These are phyloP conservation scores for Phalacrocorax aristotelis DNA, from an alignment of 2,113 vertebrate genomes.

Conservation along the genomic window DNA sequence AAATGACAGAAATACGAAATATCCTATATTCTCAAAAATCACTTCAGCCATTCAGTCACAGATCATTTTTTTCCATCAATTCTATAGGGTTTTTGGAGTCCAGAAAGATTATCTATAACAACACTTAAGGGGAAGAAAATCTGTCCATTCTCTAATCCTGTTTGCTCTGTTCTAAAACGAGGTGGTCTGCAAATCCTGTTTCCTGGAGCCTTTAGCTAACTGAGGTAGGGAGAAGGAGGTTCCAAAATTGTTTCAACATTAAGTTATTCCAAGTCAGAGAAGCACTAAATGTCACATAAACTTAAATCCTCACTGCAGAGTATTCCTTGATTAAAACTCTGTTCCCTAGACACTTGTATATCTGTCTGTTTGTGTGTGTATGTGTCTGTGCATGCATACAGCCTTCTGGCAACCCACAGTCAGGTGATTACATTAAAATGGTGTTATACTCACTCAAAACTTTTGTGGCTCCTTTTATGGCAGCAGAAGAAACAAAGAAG, in stretches of 20 bases:
- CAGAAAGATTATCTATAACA: not conserved
- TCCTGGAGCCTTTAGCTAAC: not conserved
- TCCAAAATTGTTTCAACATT: not conserved
- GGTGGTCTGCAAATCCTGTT: not conserved
- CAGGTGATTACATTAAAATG: not conserved
- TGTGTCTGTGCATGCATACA: not conserved
- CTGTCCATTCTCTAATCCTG: not conserved
- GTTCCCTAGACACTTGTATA: not conserved
- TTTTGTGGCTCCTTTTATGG: not conserved
- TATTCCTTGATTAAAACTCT: not conserved
- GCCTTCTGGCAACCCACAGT: not conserved
- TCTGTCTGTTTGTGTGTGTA: not conserved
- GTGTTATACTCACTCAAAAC: not conserved
- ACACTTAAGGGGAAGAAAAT: not conserved
- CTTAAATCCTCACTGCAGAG: not conserved
- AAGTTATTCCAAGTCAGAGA: not conserved
- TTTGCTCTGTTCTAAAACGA: not conserved
- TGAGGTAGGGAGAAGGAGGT: not conserved
- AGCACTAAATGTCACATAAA: not conserved
- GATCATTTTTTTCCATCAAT: not conserved
- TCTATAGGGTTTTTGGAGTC: not conserved
- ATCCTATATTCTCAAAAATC: not conserved
- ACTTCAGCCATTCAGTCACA: not conserved
- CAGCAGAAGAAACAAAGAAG: not conserved
- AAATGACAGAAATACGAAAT: not conserved